A percentile compares a stretch with the other conserved stretches of the same genome.
Evolutionary conservation across 1,140 invertebrate species (phyloP).

Genomic region (Steinernema feltiae): DNA sequence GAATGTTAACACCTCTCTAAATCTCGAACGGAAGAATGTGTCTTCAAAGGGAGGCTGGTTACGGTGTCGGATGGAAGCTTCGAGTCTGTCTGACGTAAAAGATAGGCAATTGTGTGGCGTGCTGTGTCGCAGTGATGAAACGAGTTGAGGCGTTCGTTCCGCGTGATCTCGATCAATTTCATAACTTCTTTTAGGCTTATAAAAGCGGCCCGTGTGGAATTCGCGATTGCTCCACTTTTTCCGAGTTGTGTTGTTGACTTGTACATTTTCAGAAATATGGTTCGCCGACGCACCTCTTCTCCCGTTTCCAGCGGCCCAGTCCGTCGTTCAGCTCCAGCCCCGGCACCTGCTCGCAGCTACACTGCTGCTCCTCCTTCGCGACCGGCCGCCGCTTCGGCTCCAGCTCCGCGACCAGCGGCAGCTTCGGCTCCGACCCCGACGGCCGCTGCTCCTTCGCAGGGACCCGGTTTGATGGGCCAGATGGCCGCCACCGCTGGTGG

Average conservation of each 20-base stretch:
- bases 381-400: slow-evolving; percentile 26
- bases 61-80: not conserved
- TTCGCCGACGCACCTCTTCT: slow-evolving; percentile 35
- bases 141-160: not conserved
- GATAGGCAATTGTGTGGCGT: not conserved
- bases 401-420: slow-evolving; percentile 17
- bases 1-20: not conserved
- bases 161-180: not conserved
- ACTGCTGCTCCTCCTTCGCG: slow-evolving; percentile 22
- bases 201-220: not conserved
- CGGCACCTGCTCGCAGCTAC: slow-evolving; percentile 22
- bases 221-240: not conserved
- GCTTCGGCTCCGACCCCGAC: slow-evolving; percentile 21
- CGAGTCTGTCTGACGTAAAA: slow-evolving; percentile 1
- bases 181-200: not conserved
- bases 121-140: not conserved
- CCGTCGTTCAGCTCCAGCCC: slow-evolving; percentile 24
- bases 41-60: not conserved
- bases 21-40: too few relatives aligned
- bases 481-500: slow-evolving; percentile 75
- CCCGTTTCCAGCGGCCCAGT: slow-evolving; percentile 19
- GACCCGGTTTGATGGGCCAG: slow-evolving; percentile 44
- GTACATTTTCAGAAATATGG: slow-evolving; percentile 34
- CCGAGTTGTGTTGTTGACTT: slow-evolving; percentile 5
- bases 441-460: slow-evolving; percentile 37